A percentile compares a stretch with the other conserved stretches of the same genome.
phyloP scores from a whole-genome alignment of 2,797 vertebrate genomes.

The Paratrypauchen microcephalus region DNA sequence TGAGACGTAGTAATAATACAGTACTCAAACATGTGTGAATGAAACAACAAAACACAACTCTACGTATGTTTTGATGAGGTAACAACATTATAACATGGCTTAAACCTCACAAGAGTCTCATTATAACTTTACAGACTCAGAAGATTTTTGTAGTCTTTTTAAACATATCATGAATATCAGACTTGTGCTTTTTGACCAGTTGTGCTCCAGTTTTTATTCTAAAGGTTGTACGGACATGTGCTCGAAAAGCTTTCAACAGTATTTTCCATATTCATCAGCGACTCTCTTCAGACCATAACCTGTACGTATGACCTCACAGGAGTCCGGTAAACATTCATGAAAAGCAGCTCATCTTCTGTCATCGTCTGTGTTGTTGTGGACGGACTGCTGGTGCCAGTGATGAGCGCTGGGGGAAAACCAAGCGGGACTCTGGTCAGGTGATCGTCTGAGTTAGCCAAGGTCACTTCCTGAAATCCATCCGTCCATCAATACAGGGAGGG shows the following conservation, averaged over 20 bases:
- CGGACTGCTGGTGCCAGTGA: slow-evolving; percentile 57
- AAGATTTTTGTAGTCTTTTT: no score
- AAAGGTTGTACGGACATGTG: not conserved
- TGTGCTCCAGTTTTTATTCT: no score
- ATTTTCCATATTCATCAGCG: not conserved
- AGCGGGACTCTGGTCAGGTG: slow-evolving; percentile 50
- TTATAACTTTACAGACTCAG: no score
- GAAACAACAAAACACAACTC: no score
- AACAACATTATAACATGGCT: no score
- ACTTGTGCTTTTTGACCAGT: no score
- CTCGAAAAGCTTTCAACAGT: not conserved
- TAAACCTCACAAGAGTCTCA: no score
- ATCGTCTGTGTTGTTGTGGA: slow-evolving; percentile 35
- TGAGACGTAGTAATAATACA: no score
- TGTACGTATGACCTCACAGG: slow-evolving; percentile 18
- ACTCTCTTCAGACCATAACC: slow-evolving; percentile 8
- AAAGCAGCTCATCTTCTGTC: slow-evolving; percentile 4
- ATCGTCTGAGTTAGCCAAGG: slow-evolving; percentile 65
- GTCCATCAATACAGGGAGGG: slow-evolving; percentile 54
- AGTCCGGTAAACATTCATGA: slow-evolving; percentile 16
- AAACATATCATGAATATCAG: no score
- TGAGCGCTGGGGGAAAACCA: slow-evolving; percentile 59
- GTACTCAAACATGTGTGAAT: no score
- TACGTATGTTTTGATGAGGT: no score
- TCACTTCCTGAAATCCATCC: slow-evolving; percentile 77